phyloP scores from a whole-genome alignment of 2,888 invertebrate species.

The Calliscelio sp. region DNA sequence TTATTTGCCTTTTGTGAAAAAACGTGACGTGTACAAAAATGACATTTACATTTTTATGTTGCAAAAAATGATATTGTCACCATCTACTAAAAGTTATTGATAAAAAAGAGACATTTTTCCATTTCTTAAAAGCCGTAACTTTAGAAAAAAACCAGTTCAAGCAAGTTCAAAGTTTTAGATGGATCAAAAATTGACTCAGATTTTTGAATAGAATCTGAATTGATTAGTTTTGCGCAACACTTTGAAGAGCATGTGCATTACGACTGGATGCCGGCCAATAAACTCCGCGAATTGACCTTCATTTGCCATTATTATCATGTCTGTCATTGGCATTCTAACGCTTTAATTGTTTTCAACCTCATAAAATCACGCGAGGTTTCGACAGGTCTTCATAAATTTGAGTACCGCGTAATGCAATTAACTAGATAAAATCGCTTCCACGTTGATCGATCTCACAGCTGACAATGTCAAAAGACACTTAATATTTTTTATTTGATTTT shows the following conservation, averaged over 20 bases:
- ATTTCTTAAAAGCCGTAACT: too few relatives aligned
- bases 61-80: too few relatives aligned
- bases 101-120: too few relatives aligned
- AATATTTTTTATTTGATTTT: too few relatives aligned
- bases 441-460: too few relatives aligned
- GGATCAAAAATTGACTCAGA: too few relatives aligned
- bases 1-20: neutral
- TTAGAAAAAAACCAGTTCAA: too few relatives aligned
- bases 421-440: neutral
- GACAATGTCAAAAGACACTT: too few relatives aligned
- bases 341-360: conserved; percentile 36
- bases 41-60: too few relatives aligned
- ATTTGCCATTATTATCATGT: conserved; percentile 53
- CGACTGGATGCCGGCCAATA: conserved; percentile 61
- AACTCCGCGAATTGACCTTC: conserved; percentile 63
- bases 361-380: conserved; percentile 32
- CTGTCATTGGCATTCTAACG: conserved; percentile 51
- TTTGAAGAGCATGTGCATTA: conserved; percentile 28
- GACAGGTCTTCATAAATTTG: neutral
- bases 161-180: too few relatives aligned
- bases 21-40: neutral
- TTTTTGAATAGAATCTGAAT: too few relatives aligned
- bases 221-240: conserved; percentile 5
- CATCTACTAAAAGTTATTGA: too few relatives aligned
- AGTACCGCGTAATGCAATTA: neutral